phyloP scores from a whole-genome alignment of 2,888 invertebrate genomes.

The Hoplodrina ambigua region DNA sequence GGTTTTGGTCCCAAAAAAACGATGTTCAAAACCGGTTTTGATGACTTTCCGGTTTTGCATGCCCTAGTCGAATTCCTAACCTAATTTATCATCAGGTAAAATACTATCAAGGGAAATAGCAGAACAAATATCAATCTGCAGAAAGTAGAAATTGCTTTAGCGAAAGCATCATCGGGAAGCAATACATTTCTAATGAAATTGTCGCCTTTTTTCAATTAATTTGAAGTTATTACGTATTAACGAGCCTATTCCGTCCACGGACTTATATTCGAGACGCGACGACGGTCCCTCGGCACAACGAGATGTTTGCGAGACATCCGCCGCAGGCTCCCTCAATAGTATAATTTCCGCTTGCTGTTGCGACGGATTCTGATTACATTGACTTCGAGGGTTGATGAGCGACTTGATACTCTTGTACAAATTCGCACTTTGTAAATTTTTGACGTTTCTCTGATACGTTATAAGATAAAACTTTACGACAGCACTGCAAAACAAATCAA shows the following conservation, averaged over 20 bases:
- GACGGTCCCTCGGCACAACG: slow-evolving; percentile 62
- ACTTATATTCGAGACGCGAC: slow-evolving; percentile 61
- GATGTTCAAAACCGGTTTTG: too few relatives aligned
- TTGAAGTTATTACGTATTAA: slow-evolving; percentile 46
- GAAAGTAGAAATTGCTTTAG: slow-evolving; percentile 33
- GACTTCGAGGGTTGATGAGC: slow-evolving; percentile 61
- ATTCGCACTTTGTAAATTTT: slow-evolving; percentile 57
- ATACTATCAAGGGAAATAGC: slow-evolving; percentile 5
- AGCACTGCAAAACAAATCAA: not conserved
- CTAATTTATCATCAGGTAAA: not conserved
- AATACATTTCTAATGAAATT: slow-evolving; percentile 58
- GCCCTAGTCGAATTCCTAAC: not conserved
- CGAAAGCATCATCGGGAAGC: slow-evolving; percentile 41
- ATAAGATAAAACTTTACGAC: slow-evolving; percentile 16
- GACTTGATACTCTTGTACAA: slow-evolving; percentile 64
- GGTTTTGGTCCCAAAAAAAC: too few relatives aligned
- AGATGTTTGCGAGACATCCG: slow-evolving; percentile 75
- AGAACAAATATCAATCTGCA: slow-evolving; percentile 35
- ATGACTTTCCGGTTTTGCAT: too few relatives aligned
- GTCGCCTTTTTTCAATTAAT: slow-evolving; percentile 58
- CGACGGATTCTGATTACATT: slow-evolving; percentile 70
- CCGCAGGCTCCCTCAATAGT: slow-evolving; percentile 75
- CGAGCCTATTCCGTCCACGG: slow-evolving; percentile 52
- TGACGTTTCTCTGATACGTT: slow-evolving; percentile 15
- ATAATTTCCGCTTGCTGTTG: slow-evolving; percentile 79